A percentile compares a stretch with the other conserved stretches of the same genome.
Conservation (phyloP, 35 echinoderm and acorn worm species). For the Anneissia japonica region DNA sequence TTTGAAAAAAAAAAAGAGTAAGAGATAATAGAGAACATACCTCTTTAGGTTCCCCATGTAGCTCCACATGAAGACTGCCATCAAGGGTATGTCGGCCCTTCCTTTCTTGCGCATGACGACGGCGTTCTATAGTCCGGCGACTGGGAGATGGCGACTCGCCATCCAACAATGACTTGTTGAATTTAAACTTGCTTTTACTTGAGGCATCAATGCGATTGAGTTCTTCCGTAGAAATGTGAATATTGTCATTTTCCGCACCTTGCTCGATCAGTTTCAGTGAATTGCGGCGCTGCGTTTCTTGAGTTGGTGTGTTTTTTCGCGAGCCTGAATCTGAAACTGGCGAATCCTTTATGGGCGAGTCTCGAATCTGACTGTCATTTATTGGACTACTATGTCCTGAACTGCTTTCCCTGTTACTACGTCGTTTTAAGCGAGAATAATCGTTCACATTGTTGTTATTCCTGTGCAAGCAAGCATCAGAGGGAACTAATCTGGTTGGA, state of each 20-base stretch:
- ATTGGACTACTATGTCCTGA: neutral
- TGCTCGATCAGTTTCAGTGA: constrained; percentile 14
- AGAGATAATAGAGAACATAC: neutral
- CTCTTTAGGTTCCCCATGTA: neutral
- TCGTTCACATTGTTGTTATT: constrained; percentile 97
- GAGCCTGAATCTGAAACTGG: constrained; percentile 20
- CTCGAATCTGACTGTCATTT: neutral
- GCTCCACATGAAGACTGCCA: constrained; percentile 42
- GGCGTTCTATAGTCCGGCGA: constrained; percentile 77
- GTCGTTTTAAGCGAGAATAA: neutral
- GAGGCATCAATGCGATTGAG: constrained; percentile 54
- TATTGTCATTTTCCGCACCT: neutral
- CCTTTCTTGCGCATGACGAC: constrained; percentile 58
- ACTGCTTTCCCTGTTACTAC: neutral
- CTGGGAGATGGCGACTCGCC: constrained; percentile 79
- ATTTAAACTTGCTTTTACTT: constrained; percentile 27
- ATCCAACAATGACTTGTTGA: constrained; percentile 47
- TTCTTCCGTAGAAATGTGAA: constrained; percentile 47
- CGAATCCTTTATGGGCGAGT: constrained; percentile 5
- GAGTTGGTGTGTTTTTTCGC: neutral
- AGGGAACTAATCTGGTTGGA: neutral
- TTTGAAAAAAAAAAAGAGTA: constrained; percentile 7
- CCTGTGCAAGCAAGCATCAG: constrained; percentile 47
- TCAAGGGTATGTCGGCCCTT: constrained; percentile 75
- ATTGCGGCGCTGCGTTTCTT: neutral